phyloP scores from a whole-genome alignment of 1,140 invertebrate species.

The Drosophila nebulosa region DNA sequence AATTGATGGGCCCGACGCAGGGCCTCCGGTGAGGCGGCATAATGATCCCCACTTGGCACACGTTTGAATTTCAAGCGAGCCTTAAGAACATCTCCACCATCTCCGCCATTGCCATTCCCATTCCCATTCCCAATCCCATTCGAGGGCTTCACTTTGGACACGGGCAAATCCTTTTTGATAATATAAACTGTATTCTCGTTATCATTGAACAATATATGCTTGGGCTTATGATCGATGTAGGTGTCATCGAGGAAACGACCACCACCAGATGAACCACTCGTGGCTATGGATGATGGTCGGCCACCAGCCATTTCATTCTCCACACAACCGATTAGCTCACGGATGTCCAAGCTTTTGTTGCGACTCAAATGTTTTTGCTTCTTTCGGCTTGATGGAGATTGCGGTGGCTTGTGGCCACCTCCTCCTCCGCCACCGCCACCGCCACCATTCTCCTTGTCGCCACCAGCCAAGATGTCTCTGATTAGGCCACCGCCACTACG shows the following conservation, averaged over 20 bases:
- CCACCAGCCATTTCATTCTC: conserved; percentile 56
- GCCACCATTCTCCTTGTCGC: conserved; percentile 60
- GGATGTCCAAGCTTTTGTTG: conserved; percentile 75
- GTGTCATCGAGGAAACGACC: conserved; percentile 73
- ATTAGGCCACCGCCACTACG: conserved; percentile 73
- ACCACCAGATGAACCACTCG: neutral
- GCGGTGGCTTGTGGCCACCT: conserved; percentile 42
- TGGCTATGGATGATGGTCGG: neutral
- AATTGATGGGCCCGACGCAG: conserved; percentile 53
- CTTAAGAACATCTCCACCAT: conserved; percentile 58
- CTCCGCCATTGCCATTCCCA: too few relatives aligned
- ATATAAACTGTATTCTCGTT: conserved; percentile 76
- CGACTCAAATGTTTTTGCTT: conserved; percentile 59
- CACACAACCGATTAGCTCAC: conserved; percentile 67
- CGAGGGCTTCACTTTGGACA: conserved; percentile 38
- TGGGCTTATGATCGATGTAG: conserved; percentile 71
- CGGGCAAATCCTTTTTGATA: conserved; percentile 74
- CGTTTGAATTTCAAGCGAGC: conserved; percentile 73
- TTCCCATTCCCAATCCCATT: neutral
- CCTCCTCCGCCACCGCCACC: conserved; percentile 53
- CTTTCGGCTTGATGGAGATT: conserved; percentile 46
- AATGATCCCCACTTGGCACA: conserved; percentile 50
- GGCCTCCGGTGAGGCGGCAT: conserved; percentile 57
- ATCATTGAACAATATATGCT: conserved; percentile 77
- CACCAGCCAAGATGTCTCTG: conserved; percentile 68